A percentile compares a stretch with the other conserved stretches of the same genome.
Evolutionary conservation across 2,113 vertebrate species (phyloP).

Genomic region (Dipodomys merriami): DNA sequence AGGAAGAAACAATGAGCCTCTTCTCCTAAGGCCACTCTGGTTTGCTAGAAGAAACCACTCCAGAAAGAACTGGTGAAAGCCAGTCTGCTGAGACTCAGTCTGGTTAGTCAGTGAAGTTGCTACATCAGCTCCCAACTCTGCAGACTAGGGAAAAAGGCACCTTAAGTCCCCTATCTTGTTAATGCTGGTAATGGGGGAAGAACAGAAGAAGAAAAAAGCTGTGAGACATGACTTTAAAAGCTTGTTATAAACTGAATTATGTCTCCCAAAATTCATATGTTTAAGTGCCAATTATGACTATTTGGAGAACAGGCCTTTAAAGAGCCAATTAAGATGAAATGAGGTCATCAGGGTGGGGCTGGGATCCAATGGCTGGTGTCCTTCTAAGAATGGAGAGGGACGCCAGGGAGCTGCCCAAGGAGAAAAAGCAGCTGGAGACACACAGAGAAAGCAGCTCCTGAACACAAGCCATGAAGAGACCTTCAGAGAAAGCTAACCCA

Average conservation of each 20-base stretch:
- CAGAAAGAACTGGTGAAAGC: neutral
- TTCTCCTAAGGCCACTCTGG: neutral
- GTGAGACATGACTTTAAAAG: neutral
- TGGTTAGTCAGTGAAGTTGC: neutral
- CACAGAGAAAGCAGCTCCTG: neutral
- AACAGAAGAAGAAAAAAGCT: neutral
- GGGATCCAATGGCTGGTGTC: neutral
- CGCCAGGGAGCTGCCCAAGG: neutral
- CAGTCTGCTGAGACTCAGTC: neutral
- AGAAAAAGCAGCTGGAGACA: neutral
- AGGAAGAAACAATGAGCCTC: neutral
- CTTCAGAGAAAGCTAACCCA: neutral
- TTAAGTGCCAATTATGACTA: constrained; percentile 25
- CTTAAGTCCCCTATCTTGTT: neutral
- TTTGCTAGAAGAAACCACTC: constrained; percentile 21
- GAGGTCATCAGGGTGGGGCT: neutral
- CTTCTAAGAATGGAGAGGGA: neutral
- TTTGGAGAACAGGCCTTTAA: constrained; percentile 11
- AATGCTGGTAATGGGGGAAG: neutral
- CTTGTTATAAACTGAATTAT: neutral
- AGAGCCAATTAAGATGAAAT: constrained; percentile 32
- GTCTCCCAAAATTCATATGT: neutral
- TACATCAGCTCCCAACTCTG: neutral
- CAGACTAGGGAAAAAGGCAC: neutral
- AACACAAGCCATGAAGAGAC: neutral